A percentile compares a stretch with the other conserved stretches of the same genome.
Conservation (phyloP, 2,797 vertebrate species). For the Phoebastria nigripes region DNA sequence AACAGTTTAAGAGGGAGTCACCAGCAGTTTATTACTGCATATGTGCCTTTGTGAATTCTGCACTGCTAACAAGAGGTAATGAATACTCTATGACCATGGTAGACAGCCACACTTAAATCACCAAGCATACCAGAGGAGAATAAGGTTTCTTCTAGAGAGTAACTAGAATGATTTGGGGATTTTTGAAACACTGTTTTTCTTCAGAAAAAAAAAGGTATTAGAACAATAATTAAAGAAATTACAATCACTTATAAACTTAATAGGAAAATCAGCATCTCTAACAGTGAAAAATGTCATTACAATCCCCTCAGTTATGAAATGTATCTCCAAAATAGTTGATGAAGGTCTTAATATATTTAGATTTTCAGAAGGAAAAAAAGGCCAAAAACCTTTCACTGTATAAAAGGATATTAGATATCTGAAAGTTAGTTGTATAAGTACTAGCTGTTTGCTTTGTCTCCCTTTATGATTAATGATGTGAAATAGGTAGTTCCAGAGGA, state of each 20-base stretch:
- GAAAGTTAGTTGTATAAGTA: neutral
- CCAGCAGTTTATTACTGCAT: neutral
- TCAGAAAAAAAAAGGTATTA: neutral
- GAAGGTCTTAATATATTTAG: neutral
- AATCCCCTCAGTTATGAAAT: neutral
- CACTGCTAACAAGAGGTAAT: neutral
- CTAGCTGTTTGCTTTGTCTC: neutral
- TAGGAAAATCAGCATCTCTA: neutral
- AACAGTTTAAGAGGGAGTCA: neutral
- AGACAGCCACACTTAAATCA: neutral
- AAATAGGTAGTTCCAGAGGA: neutral
- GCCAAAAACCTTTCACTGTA: neutral
- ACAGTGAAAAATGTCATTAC: neutral
- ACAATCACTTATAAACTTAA: neutral
- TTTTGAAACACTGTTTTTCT: neutral
- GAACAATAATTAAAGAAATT: neutral
- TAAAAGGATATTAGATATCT: neutral
- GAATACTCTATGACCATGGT: fast-evolving
- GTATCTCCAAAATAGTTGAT: neutral
- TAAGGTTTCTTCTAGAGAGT: neutral
- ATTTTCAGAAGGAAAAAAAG: neutral
- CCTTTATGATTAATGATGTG: neutral
- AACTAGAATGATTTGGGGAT: neutral
- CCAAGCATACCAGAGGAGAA: neutral
- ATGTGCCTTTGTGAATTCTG: neutral